Evolutionary conservation across 2,888 invertebrate species (phyloP), one percentile per base, ranked within the genome.

Genomic region (Adela reaumurella): DNA sequence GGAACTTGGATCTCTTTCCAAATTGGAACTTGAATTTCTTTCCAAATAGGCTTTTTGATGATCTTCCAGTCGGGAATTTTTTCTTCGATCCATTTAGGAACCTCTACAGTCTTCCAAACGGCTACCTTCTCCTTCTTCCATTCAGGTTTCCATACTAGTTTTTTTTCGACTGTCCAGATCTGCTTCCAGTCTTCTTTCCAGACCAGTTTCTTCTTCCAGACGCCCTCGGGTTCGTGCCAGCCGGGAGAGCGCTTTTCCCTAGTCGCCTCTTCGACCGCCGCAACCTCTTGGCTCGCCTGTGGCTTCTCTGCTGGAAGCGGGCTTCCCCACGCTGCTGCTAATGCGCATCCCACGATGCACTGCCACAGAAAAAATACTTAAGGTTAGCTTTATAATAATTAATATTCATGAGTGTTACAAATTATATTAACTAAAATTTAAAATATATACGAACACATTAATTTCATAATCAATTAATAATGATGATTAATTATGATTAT

Each of bases 101-200:
- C 85, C 68, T 91, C 83, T 48, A 86, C 83, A 46, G 90, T 89
- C 63, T 90, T 89, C 91, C 90, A 91, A 2, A 85, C 83, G 4
- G 91, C 87, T 2, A 86, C 84, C 58, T 87, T 85, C 35, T 86
- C 78, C 59, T 90, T 88, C 57, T 87, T 88, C 88, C 88, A 90
- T 62, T 86, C 83, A 20, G 83, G 78, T 68, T 87, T 86, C 88
- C 88, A 89, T 46, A 77, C 72, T 49, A 87, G 76, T 64, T 91
- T 90, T 57, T 89, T 89, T 44, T 88, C 84, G 0, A 83, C 84
- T 67, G 89, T 89, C 88, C 87, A 89, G 20, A 88, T 74, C 62
- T 87, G 83, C 57, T 87, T 84, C 89, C 89, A 90, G 56, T 90
- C 90, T 52, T 88, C 87, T 68, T 92, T 92, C 92, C 92, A 92